phyloP scores from a whole-genome alignment of 2,113 vertebrate species.

The Notothenia coriiceps region DNA sequence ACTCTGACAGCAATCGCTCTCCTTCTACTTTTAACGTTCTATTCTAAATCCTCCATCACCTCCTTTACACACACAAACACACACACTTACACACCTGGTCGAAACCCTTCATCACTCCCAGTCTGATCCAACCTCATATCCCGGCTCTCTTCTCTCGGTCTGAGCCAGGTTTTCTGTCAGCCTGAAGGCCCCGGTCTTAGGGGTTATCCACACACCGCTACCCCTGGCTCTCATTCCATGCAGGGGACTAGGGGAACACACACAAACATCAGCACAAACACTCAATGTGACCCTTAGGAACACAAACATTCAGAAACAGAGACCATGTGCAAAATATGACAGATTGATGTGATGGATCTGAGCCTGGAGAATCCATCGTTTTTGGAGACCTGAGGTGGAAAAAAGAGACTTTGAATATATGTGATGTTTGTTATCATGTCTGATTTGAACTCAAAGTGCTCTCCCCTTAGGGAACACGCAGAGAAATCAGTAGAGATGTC shows the following conservation, averaged over 20 bases:
- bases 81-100: slow-evolving; percentile 57
- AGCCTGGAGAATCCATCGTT: slow-evolving; percentile 44
- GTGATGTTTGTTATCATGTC: slow-evolving; percentile 71
- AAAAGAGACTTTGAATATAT: slow-evolving; percentile 51
- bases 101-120: slow-evolving; percentile 63
- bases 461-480: slow-evolving; percentile 55
- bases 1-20: slow-evolving; percentile 55
- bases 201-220: slow-evolving; percentile 62
- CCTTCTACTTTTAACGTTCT: slow-evolving; percentile 33
- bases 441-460: slow-evolving; percentile 68
- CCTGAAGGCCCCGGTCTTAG: slow-evolving; percentile 49
- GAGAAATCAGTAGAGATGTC: slow-evolving; percentile 31
- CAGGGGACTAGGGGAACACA: slow-evolving; percentile 1
- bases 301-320: slow-evolving; percentile 32
- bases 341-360: slow-evolving; percentile 57
- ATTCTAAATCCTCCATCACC: slow-evolving; percentile 68
- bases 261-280: slow-evolving; percentile 27
- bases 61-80: slow-evolving; percentile 53
- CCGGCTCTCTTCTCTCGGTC: slow-evolving; percentile 53
- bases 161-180: slow-evolving; percentile 61
- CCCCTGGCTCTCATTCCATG: slow-evolving; percentile 43
- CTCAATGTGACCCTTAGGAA: slow-evolving; percentile 46
- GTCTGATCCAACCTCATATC: slow-evolving; percentile 57
- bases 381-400: slow-evolving; percentile 37
- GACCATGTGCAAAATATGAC: slow-evolving; percentile 59